Evolutionary conservation across 2,797 vertebrate species (phyloP).

Genomic region (Gouania willdenowi): DNA sequence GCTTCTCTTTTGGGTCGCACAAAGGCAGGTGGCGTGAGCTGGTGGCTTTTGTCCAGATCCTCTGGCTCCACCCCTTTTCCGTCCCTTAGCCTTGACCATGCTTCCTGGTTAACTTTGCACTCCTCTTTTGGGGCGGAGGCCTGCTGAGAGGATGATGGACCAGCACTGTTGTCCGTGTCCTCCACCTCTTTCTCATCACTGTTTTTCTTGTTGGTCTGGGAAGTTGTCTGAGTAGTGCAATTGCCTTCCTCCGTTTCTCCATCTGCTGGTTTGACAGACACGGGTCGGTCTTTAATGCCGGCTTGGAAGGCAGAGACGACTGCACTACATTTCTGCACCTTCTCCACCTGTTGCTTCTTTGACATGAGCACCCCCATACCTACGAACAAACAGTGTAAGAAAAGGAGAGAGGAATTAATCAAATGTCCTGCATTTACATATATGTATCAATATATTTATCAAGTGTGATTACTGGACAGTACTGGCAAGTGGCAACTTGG

Average conservation of each 20-base stretch:
- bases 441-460: background rate
- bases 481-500: too few relatives aligned
- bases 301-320: conserved; percentile 94
- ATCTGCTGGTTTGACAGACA: conserved; percentile 61
- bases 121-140: conserved; percentile 63
- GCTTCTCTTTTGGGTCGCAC: conserved; percentile 86
- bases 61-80: conserved; percentile 93
- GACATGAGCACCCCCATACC: conserved; percentile 91
- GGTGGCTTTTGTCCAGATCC: conserved; percentile 84
- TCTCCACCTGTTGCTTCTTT: conserved; percentile 97
- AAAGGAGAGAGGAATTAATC: background rate
- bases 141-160: conserved; percentile 59
- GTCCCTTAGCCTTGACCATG: conserved; percentile 90
- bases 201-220: conserved; percentile 65
- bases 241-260: conserved; percentile 67
- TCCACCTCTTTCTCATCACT: conserved; percentile 50
- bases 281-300: conserved; percentile 81
- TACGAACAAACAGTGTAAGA: conserved; percentile 37
- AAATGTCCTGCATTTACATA: conserved; percentile 8
- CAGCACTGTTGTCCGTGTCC: conserved; percentile 69
- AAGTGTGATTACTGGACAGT: background rate
- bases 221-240: conserved; percentile 63
- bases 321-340: conserved; percentile 92
- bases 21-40: conserved; percentile 86
- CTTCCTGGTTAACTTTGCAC: conserved; percentile 77